Evolutionary conservation across 2,888 invertebrate genomes (phyloP), one percentile per base, ranked within the genome.

Genomic region (Tenthredo livida): DNA sequence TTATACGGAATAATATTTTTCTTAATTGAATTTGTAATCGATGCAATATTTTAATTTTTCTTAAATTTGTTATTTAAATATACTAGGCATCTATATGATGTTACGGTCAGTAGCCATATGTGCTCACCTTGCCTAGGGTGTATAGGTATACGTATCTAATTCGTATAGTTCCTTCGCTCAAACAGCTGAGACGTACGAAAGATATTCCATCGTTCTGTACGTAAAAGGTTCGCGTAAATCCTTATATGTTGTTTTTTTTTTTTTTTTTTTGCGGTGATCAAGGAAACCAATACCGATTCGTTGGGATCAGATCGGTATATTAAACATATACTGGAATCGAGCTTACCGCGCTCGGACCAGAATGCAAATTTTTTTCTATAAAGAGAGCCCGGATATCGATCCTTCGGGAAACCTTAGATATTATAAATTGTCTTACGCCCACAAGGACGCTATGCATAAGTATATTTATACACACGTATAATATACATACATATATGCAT

Each of bases 401-500:
- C 77, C 77, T 77, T 47, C 54, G 77, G 77, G 77, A 50, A 77
- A 77, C 77, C 77, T 54, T 77, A 77, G 77, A 77, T 77, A 77
- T 77, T 77, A 77, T 77, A 77, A 77, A 77, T 77, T 77, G 77
- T 77, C 77, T 77, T 77, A 77, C 77, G 33, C 77, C 54, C 77
- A 50, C 77, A 54, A 77, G 15, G 29, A 15, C 77, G 17, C 12
- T 33, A 7, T 54, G 77, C 77, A 77, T 54, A 21, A 50, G 54
- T 54, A 54, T 40, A 43, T 73, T 43, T 9, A 50, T 29, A 33
- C 50, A 25, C 29, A n/a, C n/a, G n/a, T n/a, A n/a, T n/a, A n/a
- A 29, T 9, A 25, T 21, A 72, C n/a, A n/a, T 33, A n/a, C 21
- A 29, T 25, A 25, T 12, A 29, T 67, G 17, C 1, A 1, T 25